phyloP scores from a whole-genome alignment of 1,140 invertebrate genomes.

The Spodoptera frugiperda region DNA sequence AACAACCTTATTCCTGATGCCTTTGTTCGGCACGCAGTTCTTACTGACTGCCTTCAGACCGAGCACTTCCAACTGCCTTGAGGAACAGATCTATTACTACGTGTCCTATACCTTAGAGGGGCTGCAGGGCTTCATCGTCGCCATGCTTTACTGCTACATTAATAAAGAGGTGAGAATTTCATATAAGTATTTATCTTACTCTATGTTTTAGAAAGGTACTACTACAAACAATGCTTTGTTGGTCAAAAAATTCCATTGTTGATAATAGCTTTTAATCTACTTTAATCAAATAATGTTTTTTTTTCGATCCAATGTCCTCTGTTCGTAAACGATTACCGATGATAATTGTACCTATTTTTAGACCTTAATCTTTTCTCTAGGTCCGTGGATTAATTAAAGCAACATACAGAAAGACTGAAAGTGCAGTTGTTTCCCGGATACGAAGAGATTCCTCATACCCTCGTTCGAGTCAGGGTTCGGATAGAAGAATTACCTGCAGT shows the following conservation, averaged over 20 bases:
- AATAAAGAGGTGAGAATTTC: constrained; percentile 86
- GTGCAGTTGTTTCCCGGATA: constrained; percentile 73
- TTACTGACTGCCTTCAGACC: constrained; percentile 83
- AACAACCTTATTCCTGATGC: constrained; percentile 86
- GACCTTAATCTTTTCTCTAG: constrained; percentile 58
- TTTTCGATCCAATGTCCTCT: no score
- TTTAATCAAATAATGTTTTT: no score
- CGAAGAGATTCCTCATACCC: constrained; percentile 64
- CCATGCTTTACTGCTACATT: constrained; percentile 87
- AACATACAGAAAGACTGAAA: constrained; percentile 82
- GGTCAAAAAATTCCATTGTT: no score
- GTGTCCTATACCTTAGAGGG: constrained; percentile 86
- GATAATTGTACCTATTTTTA: background rate
- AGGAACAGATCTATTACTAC: constrained; percentile 86
- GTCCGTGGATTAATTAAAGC: constrained; percentile 76
- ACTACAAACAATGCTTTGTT: no score
- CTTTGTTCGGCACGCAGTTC: constrained; percentile 86
- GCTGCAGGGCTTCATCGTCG: constrained; percentile 86
- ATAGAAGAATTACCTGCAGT: constrained; percentile 75
- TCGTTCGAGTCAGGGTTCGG: constrained; percentile 61
- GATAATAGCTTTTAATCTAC: no score
- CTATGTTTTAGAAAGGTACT: no score
- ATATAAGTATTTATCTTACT: no score
- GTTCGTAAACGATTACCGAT: no score
- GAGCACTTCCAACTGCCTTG: constrained; percentile 77